phyloP scores from a whole-genome alignment of 1,140 invertebrate genomes.

The Nautilus pompilius region DNA sequence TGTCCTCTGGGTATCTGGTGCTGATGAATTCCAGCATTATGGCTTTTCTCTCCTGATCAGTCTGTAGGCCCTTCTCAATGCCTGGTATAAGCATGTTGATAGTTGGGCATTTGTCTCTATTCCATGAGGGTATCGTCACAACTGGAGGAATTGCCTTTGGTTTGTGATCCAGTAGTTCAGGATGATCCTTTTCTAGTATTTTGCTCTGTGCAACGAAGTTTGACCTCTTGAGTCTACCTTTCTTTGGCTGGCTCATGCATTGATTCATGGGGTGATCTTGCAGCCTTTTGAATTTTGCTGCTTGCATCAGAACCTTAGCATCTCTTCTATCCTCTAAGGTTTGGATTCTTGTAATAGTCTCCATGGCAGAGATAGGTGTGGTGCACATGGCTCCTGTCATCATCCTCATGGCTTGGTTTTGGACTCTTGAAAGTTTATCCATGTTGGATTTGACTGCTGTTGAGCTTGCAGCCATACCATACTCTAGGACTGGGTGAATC shows the following conservation, averaged over 20 bases:
- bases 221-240: not conserved
- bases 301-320: conserved; percentile 6
- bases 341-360: conserved; percentile 6
- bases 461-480: conserved; percentile 11
- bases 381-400: conserved; percentile 10
- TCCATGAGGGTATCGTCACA: too few relatives aligned
- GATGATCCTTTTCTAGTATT: not conserved
- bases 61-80: too few relatives aligned
- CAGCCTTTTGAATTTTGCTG: conserved; percentile 1
- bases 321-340: conserved; percentile 5
- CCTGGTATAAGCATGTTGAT: conserved; percentile 3
- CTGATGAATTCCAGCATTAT: too few relatives aligned
- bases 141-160: not conserved
- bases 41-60: too few relatives aligned
- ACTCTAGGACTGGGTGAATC: conserved; percentile 14
- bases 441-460: conserved; percentile 4
- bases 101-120: not conserved
- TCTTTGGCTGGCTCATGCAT: too few relatives aligned
- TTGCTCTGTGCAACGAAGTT: conserved; percentile 2
- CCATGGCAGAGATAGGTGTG: conserved; percentile 11
- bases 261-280: conserved; percentile 1
- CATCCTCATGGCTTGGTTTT: conserved; percentile 12
- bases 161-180: not conserved
- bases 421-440: conserved; percentile 14
- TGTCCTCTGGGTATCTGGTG: not conserved